Evolutionary conservation across 2,797 vertebrate species (phyloP), one percentile per base, ranked within the genome.

Genomic region (Liasis olivaceus): DNA sequence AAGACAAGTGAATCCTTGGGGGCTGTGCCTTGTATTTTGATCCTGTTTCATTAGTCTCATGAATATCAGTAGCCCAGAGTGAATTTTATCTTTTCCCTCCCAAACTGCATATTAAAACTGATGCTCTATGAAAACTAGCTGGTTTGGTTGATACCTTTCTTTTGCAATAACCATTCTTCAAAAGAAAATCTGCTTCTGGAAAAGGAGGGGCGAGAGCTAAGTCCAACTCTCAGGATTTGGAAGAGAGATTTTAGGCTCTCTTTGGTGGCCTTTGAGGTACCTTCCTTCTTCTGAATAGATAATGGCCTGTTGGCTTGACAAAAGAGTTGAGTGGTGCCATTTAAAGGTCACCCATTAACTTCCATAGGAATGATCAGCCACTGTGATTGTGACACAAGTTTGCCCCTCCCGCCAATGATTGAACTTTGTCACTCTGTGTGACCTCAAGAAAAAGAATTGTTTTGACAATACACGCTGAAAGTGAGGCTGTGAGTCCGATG

Each of bases 391-490:
- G 94, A 88, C 84, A 54, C 47, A 85, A 91, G 87, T 28, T 12
- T 69, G 93, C 87, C 47, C 63, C 36, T 4, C 72, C 56, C 17
- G 87, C 91, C 72, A 59, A 81, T 91, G 89, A 92, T 14, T 90
- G 92, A 94, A 54, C 87, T 89, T 54, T 7, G 42, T 88, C 24
- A 87, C 47, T 92, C 91, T 85, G 93, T 91, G 42, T 95, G 96
- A 94, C 91, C 69, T 93, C 92, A 84, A 87, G 91, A 72, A 69
- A 88, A 2, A 15, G 85, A 86, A 88, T 84, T 17, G 36, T 84
- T 47, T 91, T 77, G 66, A 58, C 36, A 1, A 26, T 54, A 2
- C 54, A 69, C 91, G 69, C 86, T 91, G 0, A 60, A 59, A 94
- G n/a, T 28, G 20, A 22, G 89, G 85, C 72, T 54, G 26, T 28